Evolutionary conservation across 2,113 vertebrate species (phyloP), one percentile per base, ranked within the genome.

Genomic region (Vanacampus margaritifer): DNA sequence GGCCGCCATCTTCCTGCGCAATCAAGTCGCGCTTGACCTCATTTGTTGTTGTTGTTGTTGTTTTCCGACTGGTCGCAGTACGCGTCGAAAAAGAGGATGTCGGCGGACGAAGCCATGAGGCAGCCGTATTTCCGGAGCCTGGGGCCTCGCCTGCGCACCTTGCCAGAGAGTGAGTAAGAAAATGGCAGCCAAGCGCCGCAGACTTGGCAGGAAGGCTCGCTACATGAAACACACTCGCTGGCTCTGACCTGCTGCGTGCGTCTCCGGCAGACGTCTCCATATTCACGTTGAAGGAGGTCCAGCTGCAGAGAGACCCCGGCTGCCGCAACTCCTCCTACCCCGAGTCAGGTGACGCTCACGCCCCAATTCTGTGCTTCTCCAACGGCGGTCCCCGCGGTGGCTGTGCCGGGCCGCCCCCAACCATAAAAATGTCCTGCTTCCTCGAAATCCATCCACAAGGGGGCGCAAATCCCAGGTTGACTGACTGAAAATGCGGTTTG

Each of bases 221-320:
- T n/a, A n/a, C n/a, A n/a, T n/a, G n/a, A n/a, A n/a, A n/a, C n/a
- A n/a, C n/a, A n/a, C n/a, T n/a, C n/a, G n/a, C n/a, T n/a, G n/a
- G n/a, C n/a, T n/a, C n/a, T n/a, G n/a, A n/a, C n/a, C n/a, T n/a
- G n/a, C n/a, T n/a, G 80, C 79, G 87, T 62, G 0, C 78, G 57
- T 84, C 17, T 39, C 67, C 72, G 92, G 56, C 90, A 98, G 95
- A 88, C 88, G 84, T 94, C 82, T 97, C 95, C 84, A 94, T 98
- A 93, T 98, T 98, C 90, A 96, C 94, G 87, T 91, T 96, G 93
- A 97, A 95, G 92, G 95, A 97, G 87, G 93, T 98, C 87, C 95
- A 96, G 32, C 80, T 98, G 87, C 95, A 97, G 87, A 95, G 94
- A 90, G 95, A 98, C 84, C 95, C 95, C 23, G 95, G 95, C 88